Percentiles rank a stretch among this genome's conserved stretches.
Conservation (phyloP, 53 echinoderm and acorn worm genomes). For the Apostichopus leukothele region DNA sequence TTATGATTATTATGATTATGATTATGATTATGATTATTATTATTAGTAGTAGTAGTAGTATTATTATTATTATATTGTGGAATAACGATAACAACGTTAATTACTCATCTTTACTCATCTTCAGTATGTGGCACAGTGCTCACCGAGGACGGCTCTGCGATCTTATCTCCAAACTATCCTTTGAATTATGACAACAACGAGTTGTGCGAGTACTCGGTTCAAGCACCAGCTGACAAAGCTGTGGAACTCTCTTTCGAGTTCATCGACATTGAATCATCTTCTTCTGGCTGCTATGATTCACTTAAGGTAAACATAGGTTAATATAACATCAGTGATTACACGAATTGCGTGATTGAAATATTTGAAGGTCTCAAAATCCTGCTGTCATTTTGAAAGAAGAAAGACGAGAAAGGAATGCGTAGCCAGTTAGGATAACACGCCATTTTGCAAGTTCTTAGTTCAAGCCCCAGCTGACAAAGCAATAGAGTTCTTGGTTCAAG, state of each 20-base stretch:
- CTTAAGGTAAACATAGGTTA: background rate
- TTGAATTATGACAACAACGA: slow-evolving; percentile 20
- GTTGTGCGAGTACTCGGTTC: background rate
- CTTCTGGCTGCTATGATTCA: background rate
- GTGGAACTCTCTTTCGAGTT: slow-evolving; percentile 16
- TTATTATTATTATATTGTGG: too few relatives aligned
- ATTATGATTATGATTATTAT: too few relatives aligned
- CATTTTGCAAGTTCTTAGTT: background rate
- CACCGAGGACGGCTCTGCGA: background rate
- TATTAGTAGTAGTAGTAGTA: too few relatives aligned
- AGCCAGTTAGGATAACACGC: background rate
- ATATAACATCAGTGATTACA: background rate
- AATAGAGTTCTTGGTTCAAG: background rate
- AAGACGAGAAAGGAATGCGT: too few relatives aligned
- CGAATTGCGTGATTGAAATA: background rate
- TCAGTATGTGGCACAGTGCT: background rate
- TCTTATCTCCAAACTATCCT: slow-evolving; percentile 13
- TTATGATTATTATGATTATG: too few relatives aligned
- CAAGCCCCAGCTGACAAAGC: too few relatives aligned
- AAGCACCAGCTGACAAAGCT: slow-evolving; percentile 4
- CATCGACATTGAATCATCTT: background rate
- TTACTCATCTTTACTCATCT: too few relatives aligned
- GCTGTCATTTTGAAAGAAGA: too few relatives aligned
- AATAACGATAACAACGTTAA: too few relatives aligned
- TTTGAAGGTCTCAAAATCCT: too few relatives aligned